Evolutionary conservation across 2,797 vertebrate genomes (phyloP).

Genomic region (Dryobates pubescens): DNA sequence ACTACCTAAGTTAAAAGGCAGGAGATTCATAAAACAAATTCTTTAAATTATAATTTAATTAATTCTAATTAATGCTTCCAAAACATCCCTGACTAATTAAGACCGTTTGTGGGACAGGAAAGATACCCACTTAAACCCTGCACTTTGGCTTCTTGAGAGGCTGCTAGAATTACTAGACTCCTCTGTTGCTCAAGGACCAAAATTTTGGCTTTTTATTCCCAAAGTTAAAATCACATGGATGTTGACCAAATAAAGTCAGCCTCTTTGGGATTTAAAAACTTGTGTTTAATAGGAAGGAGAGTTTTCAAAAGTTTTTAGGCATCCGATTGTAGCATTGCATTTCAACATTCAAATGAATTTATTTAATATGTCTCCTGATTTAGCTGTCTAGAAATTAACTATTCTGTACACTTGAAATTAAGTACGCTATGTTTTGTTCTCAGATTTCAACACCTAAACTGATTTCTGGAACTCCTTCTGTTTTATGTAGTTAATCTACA

Average conservation of each 20-base stretch:
- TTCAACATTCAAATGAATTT: neutral
- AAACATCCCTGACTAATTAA: neutral
- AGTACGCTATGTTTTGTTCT: neutral
- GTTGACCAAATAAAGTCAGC: rapidly evolving
- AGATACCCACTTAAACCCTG: neutral
- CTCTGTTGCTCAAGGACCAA: neutral
- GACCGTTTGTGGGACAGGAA: rapidly evolving
- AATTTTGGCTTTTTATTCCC: neutral
- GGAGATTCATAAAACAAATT: neutral
- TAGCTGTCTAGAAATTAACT: neutral
- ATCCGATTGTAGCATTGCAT: neutral
- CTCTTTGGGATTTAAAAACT: neutral
- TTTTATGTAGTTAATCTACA: neutral
- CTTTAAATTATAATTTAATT: neutral
- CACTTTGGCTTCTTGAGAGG: neutral
- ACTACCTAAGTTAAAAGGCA: neutral
- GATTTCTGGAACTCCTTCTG: neutral
- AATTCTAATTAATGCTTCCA: neutral
- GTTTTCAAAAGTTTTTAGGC: neutral
- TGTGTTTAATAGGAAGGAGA: neutral
- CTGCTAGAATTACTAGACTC: neutral
- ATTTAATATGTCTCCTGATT: neutral
- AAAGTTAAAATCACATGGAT: neutral
- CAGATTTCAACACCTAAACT: neutral
- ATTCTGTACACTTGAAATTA: neutral